Conservation (phyloP, 2,888 invertebrate species). For the Melangyna quadrimaculata region DNA sequence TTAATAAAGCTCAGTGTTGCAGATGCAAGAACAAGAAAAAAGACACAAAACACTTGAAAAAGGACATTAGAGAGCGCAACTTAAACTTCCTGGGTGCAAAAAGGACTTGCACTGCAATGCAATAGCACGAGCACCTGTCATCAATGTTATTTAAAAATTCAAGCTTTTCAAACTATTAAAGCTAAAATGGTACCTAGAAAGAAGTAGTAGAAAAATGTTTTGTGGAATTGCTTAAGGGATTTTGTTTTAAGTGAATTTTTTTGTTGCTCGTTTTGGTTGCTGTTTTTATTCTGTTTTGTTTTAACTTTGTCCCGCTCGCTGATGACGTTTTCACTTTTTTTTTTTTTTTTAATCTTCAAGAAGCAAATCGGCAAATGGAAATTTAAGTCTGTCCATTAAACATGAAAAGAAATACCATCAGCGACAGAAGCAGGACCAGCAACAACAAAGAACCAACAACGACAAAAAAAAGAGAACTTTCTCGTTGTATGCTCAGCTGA, state of each 20-base stretch:
- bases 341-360: not conserved
- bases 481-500: constrained; percentile 61
- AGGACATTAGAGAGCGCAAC: constrained; percentile 4
- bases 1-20: not conserved
- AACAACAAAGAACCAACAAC: not conserved
- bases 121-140: constrained; percentile 7
- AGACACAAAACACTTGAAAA: not conserved
- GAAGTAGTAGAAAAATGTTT: not conserved
- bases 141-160: constrained; percentile 21
- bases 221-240: not conserved
- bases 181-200: not conserved
- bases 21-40: not conserved
- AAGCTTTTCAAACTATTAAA: constrained; percentile 14
- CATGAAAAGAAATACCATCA: constrained; percentile 54
- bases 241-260: not conserved
- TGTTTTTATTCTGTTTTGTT: not conserved
- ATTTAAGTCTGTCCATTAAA: constrained; percentile 70
- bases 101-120: not conserved
- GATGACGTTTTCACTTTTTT: constrained; percentile 12
- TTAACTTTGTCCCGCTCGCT: not conserved
- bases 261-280: not conserved
- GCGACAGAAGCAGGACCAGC: not conserved
- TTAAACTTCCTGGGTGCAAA: not conserved
- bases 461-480: constrained; percentile 27
- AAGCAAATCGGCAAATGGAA: constrained; percentile 66